Evolutionary conservation across 2,888 invertebrate species (phyloP).

Genomic region (Anoplius nigerrimus): DNA sequence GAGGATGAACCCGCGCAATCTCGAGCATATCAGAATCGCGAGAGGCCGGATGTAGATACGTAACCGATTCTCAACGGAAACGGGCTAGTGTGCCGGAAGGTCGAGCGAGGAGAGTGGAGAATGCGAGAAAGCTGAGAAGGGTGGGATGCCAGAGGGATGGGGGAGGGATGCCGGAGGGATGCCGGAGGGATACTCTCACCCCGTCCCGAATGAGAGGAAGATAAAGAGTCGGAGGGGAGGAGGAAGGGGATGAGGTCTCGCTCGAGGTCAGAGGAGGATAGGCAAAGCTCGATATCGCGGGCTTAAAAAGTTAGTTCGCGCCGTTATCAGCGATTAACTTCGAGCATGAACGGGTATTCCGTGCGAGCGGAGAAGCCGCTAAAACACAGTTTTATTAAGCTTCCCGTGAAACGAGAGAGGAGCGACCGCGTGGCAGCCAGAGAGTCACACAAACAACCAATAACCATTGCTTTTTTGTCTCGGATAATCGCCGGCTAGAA

Average conservation of each 20-base stretch:
- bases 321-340: conserved; percentile 44
- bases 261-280: conserved; percentile 16
- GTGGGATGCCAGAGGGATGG: neutral
- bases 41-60: conserved; percentile 21
- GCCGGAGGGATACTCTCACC: too few species aligned
- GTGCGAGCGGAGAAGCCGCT: conserved; percentile 6
- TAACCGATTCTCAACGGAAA: conserved; percentile 24
- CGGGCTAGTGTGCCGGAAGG: conserved; percentile 20
- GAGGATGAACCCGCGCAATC: conserved; percentile 19
- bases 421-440: neutral
- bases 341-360: conserved; percentile 13
- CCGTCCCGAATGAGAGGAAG: too few species aligned
- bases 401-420: conserved; percentile 6
- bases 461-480: neutral
- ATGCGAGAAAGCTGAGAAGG: conserved; percentile 1
- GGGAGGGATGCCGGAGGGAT: neutral
- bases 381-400: conserved; percentile 31
- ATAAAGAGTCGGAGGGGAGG: too few species aligned
- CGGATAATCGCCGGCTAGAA: neutral
- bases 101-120: conserved; percentile 4
- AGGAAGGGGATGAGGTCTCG: conserved; percentile 11
- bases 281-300: conserved; percentile 31
- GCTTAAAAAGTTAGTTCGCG: conserved; percentile 44
- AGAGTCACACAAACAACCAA: conserved; percentile 14
- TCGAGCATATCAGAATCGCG: conserved; percentile 25